These are phyloP conservation scores for Nymphalis polychloros DNA, from an alignment of 2,888 invertebrate genomes.

Conservation along the genomic window DNA sequence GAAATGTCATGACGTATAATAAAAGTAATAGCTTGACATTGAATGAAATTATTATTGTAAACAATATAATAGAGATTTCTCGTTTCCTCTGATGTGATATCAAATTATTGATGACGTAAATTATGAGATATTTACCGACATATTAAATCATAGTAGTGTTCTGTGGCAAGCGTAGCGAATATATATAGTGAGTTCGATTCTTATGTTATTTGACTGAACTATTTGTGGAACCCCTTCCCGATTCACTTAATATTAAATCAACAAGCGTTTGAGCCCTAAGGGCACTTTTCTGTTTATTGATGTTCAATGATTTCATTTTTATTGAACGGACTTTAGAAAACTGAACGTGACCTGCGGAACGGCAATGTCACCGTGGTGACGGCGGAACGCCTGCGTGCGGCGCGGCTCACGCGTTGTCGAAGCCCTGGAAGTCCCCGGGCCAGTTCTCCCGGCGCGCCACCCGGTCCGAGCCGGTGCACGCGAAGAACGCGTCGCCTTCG, in stretches of 20 bases:
- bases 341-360: neutral
- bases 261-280: neutral
- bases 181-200: slow-evolving; percentile 6
- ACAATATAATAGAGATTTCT: neutral
- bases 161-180: slow-evolving; percentile 26
- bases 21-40: neutral
- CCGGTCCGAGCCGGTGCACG: slow-evolving; percentile 75
- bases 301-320: neutral
- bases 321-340: slow-evolving; percentile 1
- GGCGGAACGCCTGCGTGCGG: neutral
- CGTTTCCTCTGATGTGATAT: neutral
- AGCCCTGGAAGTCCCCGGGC: slow-evolving; percentile 76
- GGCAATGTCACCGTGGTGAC: neutral
- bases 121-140: neutral
- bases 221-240: slow-evolving; percentile 1
- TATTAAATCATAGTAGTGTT: slow-evolving; percentile 1
- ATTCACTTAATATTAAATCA: slow-evolving; percentile 6
- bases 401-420: slow-evolving; percentile 53
- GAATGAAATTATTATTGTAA: slow-evolving; percentile 6
- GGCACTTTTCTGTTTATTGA: neutral
- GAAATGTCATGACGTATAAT: neutral
- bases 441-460: slow-evolving; percentile 75
- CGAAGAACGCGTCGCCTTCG: slow-evolving; percentile 94
- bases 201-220: slow-evolving; percentile 10
- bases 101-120: neutral